Conservation (phyloP, 2,888 invertebrate genomes). For the Heliconius erato region DNA sequence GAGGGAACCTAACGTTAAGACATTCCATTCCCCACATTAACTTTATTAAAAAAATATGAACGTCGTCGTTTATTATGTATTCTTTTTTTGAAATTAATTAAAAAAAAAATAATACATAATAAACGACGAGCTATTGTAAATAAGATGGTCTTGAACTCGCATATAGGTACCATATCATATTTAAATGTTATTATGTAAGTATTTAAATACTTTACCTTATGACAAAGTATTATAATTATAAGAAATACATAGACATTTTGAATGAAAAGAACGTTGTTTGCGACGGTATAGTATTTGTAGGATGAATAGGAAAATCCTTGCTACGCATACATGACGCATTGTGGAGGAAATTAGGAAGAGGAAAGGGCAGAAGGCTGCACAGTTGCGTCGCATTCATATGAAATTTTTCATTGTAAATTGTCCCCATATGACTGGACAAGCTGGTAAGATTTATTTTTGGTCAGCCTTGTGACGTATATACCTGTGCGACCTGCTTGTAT, state of each 20-base stretch:
- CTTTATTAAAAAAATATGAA: not conserved
- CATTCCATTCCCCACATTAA: not conserved
- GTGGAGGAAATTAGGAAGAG: slow-evolving; percentile 45
- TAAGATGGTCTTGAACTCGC: not conserved
- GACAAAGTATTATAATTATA: too few relatives aligned
- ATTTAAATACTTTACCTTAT: not conserved
- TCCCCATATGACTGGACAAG: slow-evolving; percentile 15
- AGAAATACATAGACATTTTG: not conserved
- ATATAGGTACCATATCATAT: not conserved
- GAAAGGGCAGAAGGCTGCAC: slow-evolving; percentile 38
- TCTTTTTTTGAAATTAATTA: too few relatives aligned
- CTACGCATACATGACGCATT: slow-evolving; percentile 15
- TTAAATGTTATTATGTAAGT: not conserved
- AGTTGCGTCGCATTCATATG: slow-evolving; percentile 17
- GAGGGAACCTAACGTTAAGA: too few relatives aligned
- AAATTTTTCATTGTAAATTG: slow-evolving; percentile 19
- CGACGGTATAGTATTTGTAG: not conserved
- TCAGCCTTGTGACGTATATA: too few relatives aligned
- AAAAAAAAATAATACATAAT: too few relatives aligned
- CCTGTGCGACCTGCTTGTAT: too few relatives aligned
- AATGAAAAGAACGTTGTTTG: not conserved
- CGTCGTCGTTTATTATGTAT: too few relatives aligned
- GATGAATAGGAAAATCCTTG: slow-evolving; percentile 40
- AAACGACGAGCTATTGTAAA: too few relatives aligned
- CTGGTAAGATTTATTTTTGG: not conserved